phyloP scores from a whole-genome alignment of 1,140 invertebrate genomes.

The Cecropterus lyciades region DNA sequence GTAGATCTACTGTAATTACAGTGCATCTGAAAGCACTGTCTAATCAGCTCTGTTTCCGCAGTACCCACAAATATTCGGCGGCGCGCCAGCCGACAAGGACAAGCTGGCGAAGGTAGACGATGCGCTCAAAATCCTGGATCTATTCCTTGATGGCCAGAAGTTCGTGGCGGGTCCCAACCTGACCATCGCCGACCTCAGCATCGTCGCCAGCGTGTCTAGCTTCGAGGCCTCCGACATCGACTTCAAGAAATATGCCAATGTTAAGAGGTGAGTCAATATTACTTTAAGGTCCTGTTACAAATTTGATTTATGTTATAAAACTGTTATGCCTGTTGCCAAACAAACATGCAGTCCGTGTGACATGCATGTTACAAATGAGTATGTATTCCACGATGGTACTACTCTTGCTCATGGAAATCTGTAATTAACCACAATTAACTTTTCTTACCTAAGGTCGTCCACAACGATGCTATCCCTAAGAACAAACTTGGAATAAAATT shows the following conservation, averaged over 20 bases:
- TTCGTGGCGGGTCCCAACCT: conserved; percentile 88
- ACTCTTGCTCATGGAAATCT: too few relatives aligned
- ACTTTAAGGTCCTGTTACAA: background rate
- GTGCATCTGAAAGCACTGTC: too few relatives aligned
- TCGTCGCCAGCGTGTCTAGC: conserved; percentile 87
- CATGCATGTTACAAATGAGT: too few relatives aligned
- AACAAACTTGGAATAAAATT: too few relatives aligned
- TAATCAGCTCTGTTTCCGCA: conserved; percentile 55
- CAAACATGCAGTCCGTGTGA: too few relatives aligned
- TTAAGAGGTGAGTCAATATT: conserved; percentile 73
- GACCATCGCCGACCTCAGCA: conserved; percentile 89
- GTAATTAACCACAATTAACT: too few relatives aligned
- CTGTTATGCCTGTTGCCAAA: too few relatives aligned
- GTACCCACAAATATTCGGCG: conserved; percentile 89
- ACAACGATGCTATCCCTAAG: too few relatives aligned
- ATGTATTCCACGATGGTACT: too few relatives aligned
- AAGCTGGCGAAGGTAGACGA: conserved; percentile 87
- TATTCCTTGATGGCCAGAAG: conserved; percentile 87
- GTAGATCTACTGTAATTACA: too few relatives aligned
- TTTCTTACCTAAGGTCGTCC: too few relatives aligned
- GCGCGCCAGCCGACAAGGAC: conserved; percentile 86
- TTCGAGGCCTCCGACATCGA: conserved; percentile 88
- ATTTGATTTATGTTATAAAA: too few relatives aligned
- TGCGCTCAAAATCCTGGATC: conserved; percentile 87
- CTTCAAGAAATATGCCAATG: conserved; percentile 88